Evolutionary conservation across 2,797 vertebrate genomes (phyloP).

Genomic region (Ptychobarbus kaznakovi): DNA sequence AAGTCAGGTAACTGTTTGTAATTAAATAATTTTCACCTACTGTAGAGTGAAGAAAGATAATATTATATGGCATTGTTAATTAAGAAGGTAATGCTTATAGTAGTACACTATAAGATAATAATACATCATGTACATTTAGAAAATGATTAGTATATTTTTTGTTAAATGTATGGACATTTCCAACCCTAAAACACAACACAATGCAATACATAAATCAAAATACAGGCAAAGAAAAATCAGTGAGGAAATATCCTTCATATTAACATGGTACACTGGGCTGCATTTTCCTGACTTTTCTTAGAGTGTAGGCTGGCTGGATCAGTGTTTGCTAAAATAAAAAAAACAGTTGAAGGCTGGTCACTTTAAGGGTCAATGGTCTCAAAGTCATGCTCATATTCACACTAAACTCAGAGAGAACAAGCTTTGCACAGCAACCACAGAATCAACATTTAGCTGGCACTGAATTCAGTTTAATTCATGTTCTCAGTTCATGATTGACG

Average conservation of each 20-base stretch:
- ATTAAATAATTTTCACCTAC: not conserved
- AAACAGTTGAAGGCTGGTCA: slow-evolving; percentile 9
- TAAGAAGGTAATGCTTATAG: too few relatives aligned
- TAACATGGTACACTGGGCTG: not conserved
- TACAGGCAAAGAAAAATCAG: not conserved
- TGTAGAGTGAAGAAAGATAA: not conserved
- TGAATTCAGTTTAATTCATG: slow-evolving; percentile 4
- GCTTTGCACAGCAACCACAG: slow-evolving; percentile 11
- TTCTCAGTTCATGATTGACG: not conserved
- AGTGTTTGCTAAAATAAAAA: slow-evolving; percentile 1
- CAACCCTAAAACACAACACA: too few relatives aligned
- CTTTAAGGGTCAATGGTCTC: slow-evolving; percentile 5
- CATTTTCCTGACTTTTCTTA: not conserved
- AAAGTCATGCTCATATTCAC: slow-evolving; percentile 1
- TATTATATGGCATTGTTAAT: too few relatives aligned
- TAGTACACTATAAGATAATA: too few relatives aligned
- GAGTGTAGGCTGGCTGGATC: not conserved
- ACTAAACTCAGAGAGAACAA: slow-evolving; percentile 10
- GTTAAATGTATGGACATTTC: too few relatives aligned
- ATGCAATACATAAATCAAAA: not conserved
- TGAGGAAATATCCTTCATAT: not conserved
- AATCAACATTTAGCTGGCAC: slow-evolving; percentile 14
- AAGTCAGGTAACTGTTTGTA: not conserved
- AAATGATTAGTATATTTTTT: too few relatives aligned
- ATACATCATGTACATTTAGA: too few relatives aligned